Evolutionary conservation across 2,888 invertebrate genomes (phyloP).

Genomic region (Lydus trimaculatus): DNA sequence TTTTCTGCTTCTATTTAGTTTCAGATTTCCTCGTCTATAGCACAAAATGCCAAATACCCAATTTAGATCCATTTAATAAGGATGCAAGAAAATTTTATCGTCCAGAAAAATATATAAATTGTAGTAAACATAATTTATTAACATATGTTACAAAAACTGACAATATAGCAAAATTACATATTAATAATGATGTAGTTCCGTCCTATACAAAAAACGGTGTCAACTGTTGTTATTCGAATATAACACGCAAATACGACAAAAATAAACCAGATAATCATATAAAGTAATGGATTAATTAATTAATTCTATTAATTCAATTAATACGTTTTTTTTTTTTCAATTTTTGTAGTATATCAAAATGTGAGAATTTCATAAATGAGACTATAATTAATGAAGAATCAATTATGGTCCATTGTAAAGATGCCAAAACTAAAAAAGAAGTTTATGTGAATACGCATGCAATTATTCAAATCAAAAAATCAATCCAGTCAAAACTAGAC

Average conservation of each 20-base stretch:
- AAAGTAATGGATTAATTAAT: conserved; percentile 32
- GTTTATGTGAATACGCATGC: conserved; percentile 67
- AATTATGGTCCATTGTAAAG: conserved; percentile 63
- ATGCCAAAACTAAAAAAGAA: conserved; percentile 32
- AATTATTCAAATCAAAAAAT: conserved; percentile 51
- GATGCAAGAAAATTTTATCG: conserved; percentile 65
- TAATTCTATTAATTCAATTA: neutral
- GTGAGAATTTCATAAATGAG: conserved; percentile 60
- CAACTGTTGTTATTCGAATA: conserved; percentile 50
- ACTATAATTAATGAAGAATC: conserved; percentile 59
- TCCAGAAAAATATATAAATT: conserved; percentile 64
- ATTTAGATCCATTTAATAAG: conserved; percentile 66
- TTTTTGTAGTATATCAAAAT: conserved; percentile 59
- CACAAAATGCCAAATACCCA: conserved; percentile 69
- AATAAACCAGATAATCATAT: conserved; percentile 45
- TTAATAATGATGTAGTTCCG: conserved; percentile 48
- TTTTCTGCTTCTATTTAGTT: conserved; percentile 34
- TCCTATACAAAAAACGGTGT: conserved; percentile 48
- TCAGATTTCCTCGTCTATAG: conserved; percentile 65
- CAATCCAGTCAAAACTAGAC: conserved; percentile 38
- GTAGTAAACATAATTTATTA: conserved; percentile 58
- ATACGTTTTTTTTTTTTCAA: neutral
- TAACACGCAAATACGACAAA: conserved; percentile 38
- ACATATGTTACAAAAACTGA: conserved; percentile 51
- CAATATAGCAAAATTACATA: conserved; percentile 49